Evolutionary conservation across 35 echinoderm and acorn worm species (phyloP), one percentile per base, ranked within the genome.

Genomic region (Ophiothrix spiculata): DNA sequence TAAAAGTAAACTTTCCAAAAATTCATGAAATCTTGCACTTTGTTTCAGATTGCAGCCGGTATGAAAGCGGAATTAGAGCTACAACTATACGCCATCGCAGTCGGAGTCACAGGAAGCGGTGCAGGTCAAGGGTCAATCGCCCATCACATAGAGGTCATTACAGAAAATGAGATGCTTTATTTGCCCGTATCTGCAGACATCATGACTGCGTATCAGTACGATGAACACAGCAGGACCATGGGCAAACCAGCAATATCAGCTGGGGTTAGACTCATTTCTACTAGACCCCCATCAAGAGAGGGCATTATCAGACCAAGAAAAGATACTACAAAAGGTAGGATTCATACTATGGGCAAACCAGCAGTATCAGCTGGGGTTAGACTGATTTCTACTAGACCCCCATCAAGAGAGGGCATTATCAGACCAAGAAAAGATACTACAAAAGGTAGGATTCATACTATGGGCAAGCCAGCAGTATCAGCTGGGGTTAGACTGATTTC

Each of bases 61-160:
- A 93, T 97, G 95, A 93, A 97, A 40, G 95, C 88, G 12, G 36
- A 87, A 42, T 41, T 97, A 1, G 79, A 93, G 36, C 56, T 97
- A 25, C 79, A 93, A 36, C 79, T 93, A 34, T 93, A 93, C 56
- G 91, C 87, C 80, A 93, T 97, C 35, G 95, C 95, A 74, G 91
- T 93, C 0, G 95, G 95, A 31, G 95, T 97, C 13, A 28, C 42
- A 36, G 88, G 87, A 54, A 91, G 95, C 39, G 95, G 87, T 11
- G 90, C 82, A 14, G 95, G 95, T 28, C 79, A 80, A 75, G 95
- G 95, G 19, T 90, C 91, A 40, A 93, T 97, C 13, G 95, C 80
- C 37, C 95, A 97, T 82, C 95, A 97, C 76, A 45, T 97, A 1
- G 95, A 97, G 56, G 91, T 97, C 75, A 91, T 82, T 80, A 92